Percentiles rank a stretch among this genome's conserved stretches.
These are phyloP conservation scores for Chelonoidis abingdonii DNA, from an alignment of 2,113 vertebrate genomes.

Conservation along the genomic window DNA sequence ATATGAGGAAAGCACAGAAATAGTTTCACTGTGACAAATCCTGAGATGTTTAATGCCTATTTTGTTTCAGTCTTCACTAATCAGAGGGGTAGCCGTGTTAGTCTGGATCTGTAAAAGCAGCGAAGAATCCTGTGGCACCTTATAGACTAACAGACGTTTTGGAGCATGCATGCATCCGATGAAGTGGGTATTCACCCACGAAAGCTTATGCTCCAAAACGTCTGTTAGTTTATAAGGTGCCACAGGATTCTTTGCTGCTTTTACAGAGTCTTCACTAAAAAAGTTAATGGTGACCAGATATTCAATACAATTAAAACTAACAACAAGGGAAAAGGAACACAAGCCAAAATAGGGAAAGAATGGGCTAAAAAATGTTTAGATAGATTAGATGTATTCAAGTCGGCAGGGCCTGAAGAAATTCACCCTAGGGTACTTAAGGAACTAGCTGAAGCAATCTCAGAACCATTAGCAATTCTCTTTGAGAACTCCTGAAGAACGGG, in stretches of 20 bases:
- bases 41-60: not conserved
- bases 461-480: not conserved
- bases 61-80: not conserved
- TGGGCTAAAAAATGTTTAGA: not conserved
- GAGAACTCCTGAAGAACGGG: not conserved
- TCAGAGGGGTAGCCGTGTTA: too few relatives aligned
- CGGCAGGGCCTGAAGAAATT: too few relatives aligned
- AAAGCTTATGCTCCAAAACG: too few relatives aligned
- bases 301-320: not conserved
- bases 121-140: too few relatives aligned
- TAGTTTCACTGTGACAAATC: rapidly evolving
- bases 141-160: too few relatives aligned
- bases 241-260: too few relatives aligned
- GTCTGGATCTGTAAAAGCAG: too few relatives aligned
- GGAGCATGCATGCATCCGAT: too few relatives aligned
- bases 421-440: too few relatives aligned
- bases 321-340: not conserved
- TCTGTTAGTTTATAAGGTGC: too few relatives aligned
- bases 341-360: not conserved
- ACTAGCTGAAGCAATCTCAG: too few relatives aligned
- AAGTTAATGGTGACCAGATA: not conserved
- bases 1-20: not conserved
- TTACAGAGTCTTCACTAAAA: not conserved
- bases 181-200: too few relatives aligned
- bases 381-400: not conserved